Percentiles rank a stretch among this genome's conserved stretches.
These are phyloP conservation scores for Eremobia ochroleuca DNA, from an alignment of 2,888 invertebrate species.

Conservation along the genomic window DNA sequence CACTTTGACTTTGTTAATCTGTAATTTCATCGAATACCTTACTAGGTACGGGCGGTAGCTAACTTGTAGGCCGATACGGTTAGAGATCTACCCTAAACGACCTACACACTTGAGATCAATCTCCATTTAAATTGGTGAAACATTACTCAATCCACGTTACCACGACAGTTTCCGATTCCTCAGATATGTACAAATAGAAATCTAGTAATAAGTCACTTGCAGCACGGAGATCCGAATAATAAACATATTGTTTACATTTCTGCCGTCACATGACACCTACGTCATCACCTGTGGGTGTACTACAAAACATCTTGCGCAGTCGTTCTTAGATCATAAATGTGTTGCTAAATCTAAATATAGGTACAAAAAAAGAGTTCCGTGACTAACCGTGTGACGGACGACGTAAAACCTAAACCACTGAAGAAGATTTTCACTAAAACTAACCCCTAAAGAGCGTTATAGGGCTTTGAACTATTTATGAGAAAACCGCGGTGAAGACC, in stretches of 20 bases:
- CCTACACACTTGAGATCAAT: not conserved
- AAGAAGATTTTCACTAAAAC: not conserved
- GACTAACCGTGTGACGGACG: not conserved
- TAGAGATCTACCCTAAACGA: not conserved
- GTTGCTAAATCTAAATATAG: not conserved
- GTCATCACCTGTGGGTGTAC: constrained; percentile 35
- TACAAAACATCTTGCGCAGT: not conserved
- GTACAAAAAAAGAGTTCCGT: not conserved
- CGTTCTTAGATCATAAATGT: not conserved
- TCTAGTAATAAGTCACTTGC: constrained; percentile 38
- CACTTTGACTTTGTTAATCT: too few species aligned
- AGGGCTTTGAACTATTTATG: not conserved
- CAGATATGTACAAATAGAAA: constrained; percentile 36
- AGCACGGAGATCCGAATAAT: not conserved
- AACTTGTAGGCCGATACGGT: not conserved
- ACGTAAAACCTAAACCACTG: not conserved
- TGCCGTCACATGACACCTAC: constrained; percentile 23
- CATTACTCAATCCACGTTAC: not conserved
- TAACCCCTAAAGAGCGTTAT: not conserved
- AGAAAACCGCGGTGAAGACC: not conserved
- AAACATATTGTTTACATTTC: constrained; percentile 30
- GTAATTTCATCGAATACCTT: not conserved
- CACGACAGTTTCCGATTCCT: not conserved
- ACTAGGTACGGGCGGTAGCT: not conserved
- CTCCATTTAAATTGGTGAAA: not conserved